Base-by-base conservation (phyloP, 2,113 vertebrate species). In the Brachypteracias leptosomus region DNA sequence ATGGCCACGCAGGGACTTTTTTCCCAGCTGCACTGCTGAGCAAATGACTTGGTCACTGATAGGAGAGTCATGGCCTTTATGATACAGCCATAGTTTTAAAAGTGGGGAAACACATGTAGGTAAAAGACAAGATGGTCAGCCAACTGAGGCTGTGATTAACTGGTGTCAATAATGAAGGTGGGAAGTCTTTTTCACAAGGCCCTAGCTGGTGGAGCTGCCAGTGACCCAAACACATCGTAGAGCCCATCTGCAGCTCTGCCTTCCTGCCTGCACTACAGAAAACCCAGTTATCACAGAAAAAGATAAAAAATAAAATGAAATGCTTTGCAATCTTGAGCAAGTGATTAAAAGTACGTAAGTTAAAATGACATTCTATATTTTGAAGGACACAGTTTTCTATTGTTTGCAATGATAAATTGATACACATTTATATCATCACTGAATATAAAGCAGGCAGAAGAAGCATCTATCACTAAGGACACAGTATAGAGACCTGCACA, bases 291-390 rank as follows among this genome's bases (percentile, higher is more conserved):
- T 11, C 4, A 1, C 18, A 54, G 38, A 71, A 49, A 16, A 76
- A 74, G 4, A 7, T 17, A 31, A 81, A 71, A 4, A 52, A 66
- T 21, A 31, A 55, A 46, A 38, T 19, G 54, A 85, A 75, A 75
- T 16, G 5, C 2, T 66, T 55, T 54, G 10, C 22, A 65, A 33
- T 19, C 58, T 80, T 20, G 16, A 89, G 40, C 38, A 84, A 80
- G 16, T 26, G 3, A 46, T 35, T 79, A 72, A 75, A 83, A 72
- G 15, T 10, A 62, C 0, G 0, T 20, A 57, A 57, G 16, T 77
- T 54, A 63, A 67, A 74, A 38, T 21, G 16, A 47, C 9, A 6
- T 38, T 93, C 75, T 65, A 5, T 47, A n/a, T 61, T 90, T 77
- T 49, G 13, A 92, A 66, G 85, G 28, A 73, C 63, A 47, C 3